phyloP scores from a whole-genome alignment of 2,113 vertebrate species.

The Bos taurus region DNA sequence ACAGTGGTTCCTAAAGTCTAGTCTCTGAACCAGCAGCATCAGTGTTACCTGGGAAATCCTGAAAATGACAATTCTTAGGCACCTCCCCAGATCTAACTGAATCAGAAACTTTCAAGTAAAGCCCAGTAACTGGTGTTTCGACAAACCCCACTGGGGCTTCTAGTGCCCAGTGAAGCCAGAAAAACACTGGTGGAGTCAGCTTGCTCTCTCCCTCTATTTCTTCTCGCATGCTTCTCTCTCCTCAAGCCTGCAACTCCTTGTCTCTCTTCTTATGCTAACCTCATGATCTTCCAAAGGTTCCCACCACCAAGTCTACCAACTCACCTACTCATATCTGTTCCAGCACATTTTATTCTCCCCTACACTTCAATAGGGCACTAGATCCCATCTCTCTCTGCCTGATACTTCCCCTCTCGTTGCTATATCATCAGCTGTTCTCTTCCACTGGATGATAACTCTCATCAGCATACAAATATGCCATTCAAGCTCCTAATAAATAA shows the following conservation, averaged over 20 bases:
- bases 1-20: not conserved
- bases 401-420: not conserved
- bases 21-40: not conserved
- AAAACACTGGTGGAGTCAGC: not conserved
- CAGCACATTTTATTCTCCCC: not conserved
- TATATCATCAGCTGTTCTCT: not conserved
- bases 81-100: not conserved
- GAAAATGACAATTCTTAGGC: not conserved
- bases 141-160: not conserved
- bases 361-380: not conserved
- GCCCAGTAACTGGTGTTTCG: not conserved
- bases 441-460: not conserved
- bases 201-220: not conserved
- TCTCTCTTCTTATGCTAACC: not conserved
- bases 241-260: not conserved
- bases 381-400: not conserved
- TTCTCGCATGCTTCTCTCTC: rapidly evolving
- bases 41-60: not conserved
- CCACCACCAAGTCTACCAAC: not conserved
- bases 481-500: not conserved
- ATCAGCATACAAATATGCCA: not conserved
- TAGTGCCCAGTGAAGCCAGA: not conserved
- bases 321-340: not conserved
- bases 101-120: not conserved
- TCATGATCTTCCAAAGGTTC: not conserved